phyloP scores from a whole-genome alignment of 1,140 invertebrate genomes.

The Pogonomyrmex californicus region DNA sequence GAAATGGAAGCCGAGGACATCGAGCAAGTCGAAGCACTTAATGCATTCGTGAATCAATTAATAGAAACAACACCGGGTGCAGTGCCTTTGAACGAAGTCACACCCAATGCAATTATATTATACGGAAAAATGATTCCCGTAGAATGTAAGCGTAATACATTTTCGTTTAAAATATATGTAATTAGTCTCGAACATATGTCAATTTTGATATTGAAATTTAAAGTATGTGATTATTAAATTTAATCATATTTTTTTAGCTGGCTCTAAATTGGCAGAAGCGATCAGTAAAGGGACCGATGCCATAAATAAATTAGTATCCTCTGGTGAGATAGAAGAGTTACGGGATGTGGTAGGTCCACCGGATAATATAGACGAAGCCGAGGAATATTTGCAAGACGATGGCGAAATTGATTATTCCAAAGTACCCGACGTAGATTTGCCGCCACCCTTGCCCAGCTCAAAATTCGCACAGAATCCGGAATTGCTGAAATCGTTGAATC shows the following conservation, averaged over 20 bases:
- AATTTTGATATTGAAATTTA: not conserved
- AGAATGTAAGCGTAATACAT: slow-evolving; percentile 87
- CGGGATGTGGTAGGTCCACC: slow-evolving; percentile 90
- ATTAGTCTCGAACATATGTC: not conserved
- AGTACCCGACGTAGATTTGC: slow-evolving; percentile 82
- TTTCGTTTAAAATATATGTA: not conserved
- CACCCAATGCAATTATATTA: slow-evolving; percentile 92
- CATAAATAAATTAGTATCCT: slow-evolving; percentile 91
- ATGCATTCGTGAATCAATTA: slow-evolving; percentile 90
- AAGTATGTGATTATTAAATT: not conserved
- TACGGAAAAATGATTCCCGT: slow-evolving; percentile 93
- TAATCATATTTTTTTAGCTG: slow-evolving; percentile 86
- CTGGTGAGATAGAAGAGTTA: slow-evolving; percentile 93
- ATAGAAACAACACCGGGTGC: slow-evolving; percentile 91
- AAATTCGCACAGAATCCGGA: slow-evolving; percentile 86
- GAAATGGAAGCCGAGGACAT: slow-evolving; percentile 91
- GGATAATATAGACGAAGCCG: slow-evolving; percentile 88
- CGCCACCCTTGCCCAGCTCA: slow-evolving; percentile 84
- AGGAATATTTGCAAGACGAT: slow-evolving; percentile 87
- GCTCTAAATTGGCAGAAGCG: slow-evolving; percentile 91
- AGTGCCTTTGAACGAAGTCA: slow-evolving; percentile 90
- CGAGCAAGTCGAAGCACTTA: slow-evolving; percentile 87
- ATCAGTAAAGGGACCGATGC: slow-evolving; percentile 92
- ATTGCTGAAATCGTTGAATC: slow-evolving; percentile 82
- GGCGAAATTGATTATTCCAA: slow-evolving; percentile 85